Percentiles rank a stretch among this genome's conserved stretches.
Evolutionary conservation across 2,113 vertebrate species (phyloP).

Genomic region (Cebidichthys violaceus): DNA sequence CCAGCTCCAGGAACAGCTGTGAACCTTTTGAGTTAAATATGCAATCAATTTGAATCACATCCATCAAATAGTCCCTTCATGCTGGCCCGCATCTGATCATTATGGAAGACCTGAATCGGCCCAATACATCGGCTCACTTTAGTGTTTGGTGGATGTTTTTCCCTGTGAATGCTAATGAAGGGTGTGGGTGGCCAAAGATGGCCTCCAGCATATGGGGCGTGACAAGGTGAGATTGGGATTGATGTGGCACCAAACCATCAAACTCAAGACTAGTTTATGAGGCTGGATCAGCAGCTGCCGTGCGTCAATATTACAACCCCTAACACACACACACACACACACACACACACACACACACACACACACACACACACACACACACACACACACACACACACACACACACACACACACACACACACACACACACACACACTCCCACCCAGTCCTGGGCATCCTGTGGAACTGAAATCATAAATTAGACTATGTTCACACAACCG

Average conservation of each 20-base stretch:
- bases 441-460: conserved; percentile 30
- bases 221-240: conserved; percentile 58
- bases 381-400: conserved; percentile 6
- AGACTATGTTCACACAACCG: conserved; percentile 26
- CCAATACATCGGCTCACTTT: background rate
- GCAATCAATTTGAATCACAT: background rate
- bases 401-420: conserved; percentile 9
- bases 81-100: background rate
- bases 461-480: conserved; percentile 62
- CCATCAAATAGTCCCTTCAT: background rate
- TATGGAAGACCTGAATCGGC: background rate
- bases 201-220: conserved; percentile 44
- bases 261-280: conserved; percentile 52
- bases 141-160: conserved; percentile 16
- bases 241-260: conserved; percentile 48
- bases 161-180: conserved; percentile 41
- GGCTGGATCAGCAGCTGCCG: conserved; percentile 37
- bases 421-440: background rate
- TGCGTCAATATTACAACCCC: conserved; percentile 51
- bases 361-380: conserved; percentile 1
- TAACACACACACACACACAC: conserved; percentile 13
- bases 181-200: conserved; percentile 35
- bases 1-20: background rate
- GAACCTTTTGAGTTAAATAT: background rate
- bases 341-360: conserved; percentile 10